These are phyloP conservation scores for Brachyptera risi DNA, from an alignment of 2,888 invertebrate genomes.

Conservation along the genomic window DNA sequence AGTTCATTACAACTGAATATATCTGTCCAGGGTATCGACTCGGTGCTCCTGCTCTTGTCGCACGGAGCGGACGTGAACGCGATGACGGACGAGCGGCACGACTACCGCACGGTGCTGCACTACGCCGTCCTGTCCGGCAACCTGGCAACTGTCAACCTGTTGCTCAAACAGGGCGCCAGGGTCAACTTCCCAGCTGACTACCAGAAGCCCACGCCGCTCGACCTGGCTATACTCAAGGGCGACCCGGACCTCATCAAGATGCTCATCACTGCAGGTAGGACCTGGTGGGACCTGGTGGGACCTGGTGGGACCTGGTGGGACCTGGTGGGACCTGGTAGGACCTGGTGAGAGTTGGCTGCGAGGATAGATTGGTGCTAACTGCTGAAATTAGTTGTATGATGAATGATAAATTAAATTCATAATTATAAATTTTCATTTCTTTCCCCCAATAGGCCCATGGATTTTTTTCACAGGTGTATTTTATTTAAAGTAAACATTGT, in stretches of 20 bases:
- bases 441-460: too few relatives aligned
- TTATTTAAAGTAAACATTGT: too few relatives aligned
- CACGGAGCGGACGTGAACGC: conserved; percentile 85
- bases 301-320: too few relatives aligned
- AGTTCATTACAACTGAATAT: too few relatives aligned
- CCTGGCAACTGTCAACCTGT: conserved; percentile 67
- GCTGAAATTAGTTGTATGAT: too few relatives aligned
- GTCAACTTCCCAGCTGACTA: conserved; percentile 59
- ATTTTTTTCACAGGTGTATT: too few relatives aligned
- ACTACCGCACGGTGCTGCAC: conserved; percentile 82
- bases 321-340: too few relatives aligned
- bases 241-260: conserved; percentile 67
- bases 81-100: conserved; percentile 79
- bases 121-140: conserved; percentile 81
- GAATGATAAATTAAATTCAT: too few relatives aligned
- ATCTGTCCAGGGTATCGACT: conserved; percentile 66
- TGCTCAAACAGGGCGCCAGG: conserved; percentile 77
- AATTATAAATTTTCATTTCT: too few relatives aligned
- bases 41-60: conserved; percentile 69
- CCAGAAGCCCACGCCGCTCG: conserved; percentile 73
- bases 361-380: too few relatives aligned
- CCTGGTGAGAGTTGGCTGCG: too few relatives aligned
- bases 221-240: conserved; percentile 79
- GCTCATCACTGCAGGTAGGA: conserved; percentile 65
- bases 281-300: too few relatives aligned